Base-by-base conservation (phyloP, 2,888 invertebrate species). In the Athalia cordata region DNA sequence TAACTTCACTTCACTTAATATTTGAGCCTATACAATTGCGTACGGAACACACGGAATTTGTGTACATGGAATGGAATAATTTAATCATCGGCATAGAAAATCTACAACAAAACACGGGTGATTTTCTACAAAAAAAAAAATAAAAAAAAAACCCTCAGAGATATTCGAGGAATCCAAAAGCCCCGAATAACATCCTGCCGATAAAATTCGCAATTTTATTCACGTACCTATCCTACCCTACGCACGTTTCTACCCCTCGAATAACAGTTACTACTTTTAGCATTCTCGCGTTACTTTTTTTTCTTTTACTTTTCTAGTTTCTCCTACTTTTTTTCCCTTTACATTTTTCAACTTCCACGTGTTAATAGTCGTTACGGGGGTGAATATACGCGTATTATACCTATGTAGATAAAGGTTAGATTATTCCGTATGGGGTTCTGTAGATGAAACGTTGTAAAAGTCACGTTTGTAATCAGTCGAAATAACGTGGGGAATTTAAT, bases 371-470 rank as follows among this genome's bases (percentile, higher is more conserved):
- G 29, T 29, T 29, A 29, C 29, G 29, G 29, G 29, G 29, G 29
- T 29, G 2, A 29, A 29, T 29, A 29, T 29, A 29, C 2, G 29
- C 29, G 29, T 50, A 43, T 50, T 52, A 52, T 5, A 52, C 55
- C 52, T 11, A 43, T 7, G 1, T 5, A 55, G 50, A 43, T 68
- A 52, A 50, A 68, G 68, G 52, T 68, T 52, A 68, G 68, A 55
- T 9, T 55, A 55, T 50, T 52, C 52, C 72, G 59, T 72, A 59
- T 49, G n/a, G 47, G 47, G 47, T 59, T 72, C 57, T 59, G 50
- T 55, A n/a, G 9, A 43, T 77, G 47, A 57, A 77, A 67, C 67
- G 66, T 13, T 55, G 67, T 77, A 57, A 67, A 77, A 66, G 77
- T 77, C 67, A 77, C 47, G 49, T 13, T 29, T 47, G 57, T 67